A percentile compares a stretch with the other conserved stretches of the same genome.
Evolutionary conservation across 2,797 vertebrate genomes (phyloP).

Genomic region (Cheracebus regulus): DNA sequence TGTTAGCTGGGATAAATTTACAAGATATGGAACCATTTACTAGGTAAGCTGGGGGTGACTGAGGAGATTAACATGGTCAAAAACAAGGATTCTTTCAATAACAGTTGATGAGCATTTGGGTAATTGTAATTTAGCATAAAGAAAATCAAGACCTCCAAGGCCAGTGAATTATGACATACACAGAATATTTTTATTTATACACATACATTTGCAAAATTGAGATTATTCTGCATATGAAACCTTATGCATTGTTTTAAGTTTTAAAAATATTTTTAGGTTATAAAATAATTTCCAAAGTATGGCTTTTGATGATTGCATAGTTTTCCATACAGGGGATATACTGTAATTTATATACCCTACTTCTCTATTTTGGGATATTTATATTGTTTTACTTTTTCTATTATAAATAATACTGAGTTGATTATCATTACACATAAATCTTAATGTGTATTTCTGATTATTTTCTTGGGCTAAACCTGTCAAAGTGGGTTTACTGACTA

Average conservation of each 20-base stretch:
- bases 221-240: background rate
- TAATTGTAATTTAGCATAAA: background rate
- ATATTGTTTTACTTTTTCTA: background rate
- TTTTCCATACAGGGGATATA: background rate
- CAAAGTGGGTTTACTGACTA: background rate
- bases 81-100: background rate
- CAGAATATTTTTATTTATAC: background rate
- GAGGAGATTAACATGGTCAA: background rate
- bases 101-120: background rate
- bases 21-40: background rate
- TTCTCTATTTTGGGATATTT: constrained; percentile 27
- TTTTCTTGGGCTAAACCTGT: constrained; percentile 16
- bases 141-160: background rate
- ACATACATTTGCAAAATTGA: background rate
- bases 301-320: background rate
- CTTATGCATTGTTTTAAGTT: background rate
- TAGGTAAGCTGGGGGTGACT: background rate
- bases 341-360: background rate
- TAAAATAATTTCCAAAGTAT: background rate
- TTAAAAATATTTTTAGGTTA: background rate
- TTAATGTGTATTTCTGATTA: constrained; percentile 27
- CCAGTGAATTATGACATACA: background rate
- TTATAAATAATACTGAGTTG: constrained; percentile 4
- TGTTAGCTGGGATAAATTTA: background rate
- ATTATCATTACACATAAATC: background rate